These are phyloP conservation scores for Echinarachnius parma DNA, from an alignment of 53 echinoderm and acorn worm genomes.

Conservation along the genomic window DNA sequence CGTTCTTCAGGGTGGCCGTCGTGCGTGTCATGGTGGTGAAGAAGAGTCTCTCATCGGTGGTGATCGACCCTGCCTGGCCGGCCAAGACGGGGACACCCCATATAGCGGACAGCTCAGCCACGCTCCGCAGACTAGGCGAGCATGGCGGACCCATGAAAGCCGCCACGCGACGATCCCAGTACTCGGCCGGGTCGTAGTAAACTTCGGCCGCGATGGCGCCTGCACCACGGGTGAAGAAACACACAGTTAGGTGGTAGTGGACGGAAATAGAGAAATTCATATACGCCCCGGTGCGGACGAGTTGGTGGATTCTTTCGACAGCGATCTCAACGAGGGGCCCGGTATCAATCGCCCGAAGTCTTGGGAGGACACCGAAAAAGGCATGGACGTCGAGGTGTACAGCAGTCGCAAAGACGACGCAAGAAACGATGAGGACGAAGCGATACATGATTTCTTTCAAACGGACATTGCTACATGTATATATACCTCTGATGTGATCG, in stretches of 20 bases:
- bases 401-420: no score
- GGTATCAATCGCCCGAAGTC: slow-evolving; percentile 4
- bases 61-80: slow-evolving; percentile 41
- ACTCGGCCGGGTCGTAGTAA: slow-evolving; percentile 8
- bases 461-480: no score
- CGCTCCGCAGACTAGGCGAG: slow-evolving; percentile 36
- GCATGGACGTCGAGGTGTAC: no score
- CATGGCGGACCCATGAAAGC: slow-evolving; percentile 74
- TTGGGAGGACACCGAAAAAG: slow-evolving; percentile 12
- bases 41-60: slow-evolving; percentile 17
- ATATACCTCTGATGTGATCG: no score
- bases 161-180: slow-evolving; percentile 20
- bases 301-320: slow-evolving; percentile 44
- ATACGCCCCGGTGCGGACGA: slow-evolving; percentile 51
- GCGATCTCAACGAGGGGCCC: slow-evolving; percentile 73
- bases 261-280: slow-evolving; percentile 62
- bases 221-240: no score
- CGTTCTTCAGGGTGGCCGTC: slow-evolving; percentile 22
- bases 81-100: slow-evolving; percentile 70
- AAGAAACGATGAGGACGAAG: no score
- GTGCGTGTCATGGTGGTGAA: slow-evolving; percentile 62
- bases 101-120: slow-evolving; percentile 60
- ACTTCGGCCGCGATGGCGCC: slow-evolving; percentile 58
- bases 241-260: no score
- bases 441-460: no score